Percentiles rank a stretch among this genome's conserved stretches.
These are phyloP conservation scores for Odocoileus hemionus DNA, from an alignment of 2,113 vertebrate genomes.

Conservation along the genomic window DNA sequence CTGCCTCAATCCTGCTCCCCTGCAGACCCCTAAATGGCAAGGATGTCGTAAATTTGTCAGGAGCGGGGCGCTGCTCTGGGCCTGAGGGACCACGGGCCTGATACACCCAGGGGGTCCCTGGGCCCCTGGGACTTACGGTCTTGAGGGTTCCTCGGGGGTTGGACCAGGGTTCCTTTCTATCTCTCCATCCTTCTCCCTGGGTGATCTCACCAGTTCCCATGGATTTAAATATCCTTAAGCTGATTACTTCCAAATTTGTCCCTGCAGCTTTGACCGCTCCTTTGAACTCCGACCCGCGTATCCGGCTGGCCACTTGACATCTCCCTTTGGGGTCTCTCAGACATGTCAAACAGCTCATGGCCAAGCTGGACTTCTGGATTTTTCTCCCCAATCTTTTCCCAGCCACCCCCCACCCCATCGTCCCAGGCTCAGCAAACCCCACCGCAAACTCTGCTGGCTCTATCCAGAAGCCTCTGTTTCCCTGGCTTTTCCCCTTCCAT, in stretches of 20 bases:
- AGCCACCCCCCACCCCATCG: not conserved
- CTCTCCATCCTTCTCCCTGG: not conserved
- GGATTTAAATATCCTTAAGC: conserved; percentile 39
- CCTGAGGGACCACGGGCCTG: accelerated
- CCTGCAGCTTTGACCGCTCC: not conserved
- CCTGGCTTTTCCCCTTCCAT: not conserved
- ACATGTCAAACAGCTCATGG: not conserved
- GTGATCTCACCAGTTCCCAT: conserved; percentile 57
- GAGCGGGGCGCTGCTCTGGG: accelerated
- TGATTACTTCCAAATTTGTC: conserved; percentile 54
- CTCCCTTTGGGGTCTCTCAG: conserved; percentile 41
- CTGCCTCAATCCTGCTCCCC: not conserved
- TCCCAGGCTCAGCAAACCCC: not conserved
- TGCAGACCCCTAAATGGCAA: no score
- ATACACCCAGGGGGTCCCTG: not conserved
- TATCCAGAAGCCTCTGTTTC: accelerated
- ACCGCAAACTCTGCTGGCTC: accelerated
- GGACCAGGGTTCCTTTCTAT: not conserved
- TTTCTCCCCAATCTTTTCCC: not conserved
- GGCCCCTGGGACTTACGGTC: not conserved
- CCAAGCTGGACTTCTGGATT: not conserved
- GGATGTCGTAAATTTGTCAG: not conserved
- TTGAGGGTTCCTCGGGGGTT: not conserved
- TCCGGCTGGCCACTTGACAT: conserved; percentile 37
- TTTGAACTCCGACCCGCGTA: not conserved